Evolutionary conservation across 2,113 vertebrate genomes (phyloP).

Genomic region (Bubalus kerabau): DNA sequence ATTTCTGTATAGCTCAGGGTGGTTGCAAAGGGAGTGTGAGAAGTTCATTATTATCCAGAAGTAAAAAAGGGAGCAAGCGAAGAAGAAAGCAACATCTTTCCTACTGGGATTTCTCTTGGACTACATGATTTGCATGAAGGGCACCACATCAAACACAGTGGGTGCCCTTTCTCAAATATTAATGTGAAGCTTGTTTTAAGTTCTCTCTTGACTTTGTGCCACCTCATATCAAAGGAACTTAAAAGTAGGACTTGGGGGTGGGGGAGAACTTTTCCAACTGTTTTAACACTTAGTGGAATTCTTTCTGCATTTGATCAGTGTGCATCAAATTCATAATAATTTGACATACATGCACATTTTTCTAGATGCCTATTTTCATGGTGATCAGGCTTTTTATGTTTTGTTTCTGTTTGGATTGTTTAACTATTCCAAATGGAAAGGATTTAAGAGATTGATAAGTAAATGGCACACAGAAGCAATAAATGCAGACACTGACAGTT

Average conservation of each 20-base stretch:
- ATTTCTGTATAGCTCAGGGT: conserved; percentile 81
- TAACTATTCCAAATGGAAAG: background rate
- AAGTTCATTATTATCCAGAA: conserved; percentile 92
- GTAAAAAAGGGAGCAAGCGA: conserved; percentile 80
- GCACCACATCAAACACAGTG: conserved; percentile 92
- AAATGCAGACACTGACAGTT: background rate
- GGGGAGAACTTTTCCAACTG: conserved; percentile 81
- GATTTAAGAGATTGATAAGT: conserved; percentile 28
- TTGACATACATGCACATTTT: conserved; percentile 74
- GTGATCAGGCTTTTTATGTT: conserved; percentile 13
- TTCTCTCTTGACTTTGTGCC: conserved; percentile 89
- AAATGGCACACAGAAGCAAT: conserved; percentile 3
- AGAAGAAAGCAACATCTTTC: conserved; percentile 88
- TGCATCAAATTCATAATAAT: conserved; percentile 77
- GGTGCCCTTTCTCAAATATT: conserved; percentile 97
- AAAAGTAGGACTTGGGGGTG: conserved; percentile 82
- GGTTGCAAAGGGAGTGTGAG: conserved; percentile 91
- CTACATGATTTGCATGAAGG: conserved; percentile 94
- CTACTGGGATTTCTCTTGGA: conserved; percentile 89
- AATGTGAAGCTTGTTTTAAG: conserved; percentile 91
- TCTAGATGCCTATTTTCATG: conserved; percentile 42
- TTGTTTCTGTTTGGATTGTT: background rate
- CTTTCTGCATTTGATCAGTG: conserved; percentile 79
- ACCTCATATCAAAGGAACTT: conserved; percentile 91
- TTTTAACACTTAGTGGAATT: conserved; percentile 83